Base-by-base conservation (phyloP, 2,113 vertebrate genomes). In the Spilogale gracilis region DNA sequence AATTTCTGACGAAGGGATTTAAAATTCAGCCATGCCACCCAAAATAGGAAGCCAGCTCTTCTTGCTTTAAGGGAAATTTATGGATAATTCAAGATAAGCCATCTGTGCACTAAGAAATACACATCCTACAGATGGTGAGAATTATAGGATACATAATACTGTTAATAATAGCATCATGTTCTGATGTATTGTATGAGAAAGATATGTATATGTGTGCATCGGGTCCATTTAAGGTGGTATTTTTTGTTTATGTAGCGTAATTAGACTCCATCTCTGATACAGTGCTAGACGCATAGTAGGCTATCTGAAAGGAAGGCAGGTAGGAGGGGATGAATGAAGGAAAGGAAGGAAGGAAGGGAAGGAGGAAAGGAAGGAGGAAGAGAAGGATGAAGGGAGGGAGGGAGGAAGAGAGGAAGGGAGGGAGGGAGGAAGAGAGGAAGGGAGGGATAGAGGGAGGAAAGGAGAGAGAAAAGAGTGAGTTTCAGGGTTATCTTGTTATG, bases 31-130 rank as follows among this genome's bases (percentile, higher is more conserved):
- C 91, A 79, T 86, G 48, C 1, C 16, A 92, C n/a, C 71, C 81
- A 50, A 97, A 98, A 95, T 96, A 96, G 73, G 94, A 97, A 92
- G 91, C 32, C 8, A 63, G 11, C 10, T 93, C 83, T 94, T 96
- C 86, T 97, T 86, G 32, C 90, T 95, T 91, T 96, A 94, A 93
- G 89, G 52, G 94, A 95, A 97, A 96, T 95, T 94, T 94, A 97
- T 95, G 94, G 96, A 91, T 94, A 98, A 98, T 97, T 98, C 78
- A 95, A 96, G 84, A 97, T 97, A 97, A 97, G 73, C 96, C 98
- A 98, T 98, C 96, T 97, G 97, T 97, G 91, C 94, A 85, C 92
- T 92, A 95, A 97, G 97, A 97, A 96, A 98, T 74, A 92, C 45
- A 86, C 58, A 94, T 83, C 65, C 78, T 93, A 96, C 95, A 97